Base-by-base conservation (phyloP, 1,140 invertebrate species). In the Bombus superbus region DNA sequence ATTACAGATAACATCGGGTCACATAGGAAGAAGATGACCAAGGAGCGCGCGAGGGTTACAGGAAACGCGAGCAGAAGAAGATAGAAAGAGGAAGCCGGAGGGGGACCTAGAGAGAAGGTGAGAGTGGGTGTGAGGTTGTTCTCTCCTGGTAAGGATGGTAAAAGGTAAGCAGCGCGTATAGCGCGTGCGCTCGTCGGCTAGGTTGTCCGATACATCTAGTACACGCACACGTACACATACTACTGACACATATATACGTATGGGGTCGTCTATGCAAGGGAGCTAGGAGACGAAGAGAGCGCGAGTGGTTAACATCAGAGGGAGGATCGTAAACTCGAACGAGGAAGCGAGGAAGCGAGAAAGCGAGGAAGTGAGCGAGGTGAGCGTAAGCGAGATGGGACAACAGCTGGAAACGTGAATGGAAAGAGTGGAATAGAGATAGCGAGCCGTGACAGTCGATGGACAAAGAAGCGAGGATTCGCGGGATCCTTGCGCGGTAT, bases 401-500 rank as follows among this genome's bases (percentile, higher is more conserved):
- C 15, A 25, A 57, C 40, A 28, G 76, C 22, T 53, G 68, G 64
- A 76, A 77, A 77, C 28, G 83, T 80, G 83, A 85, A 85, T 85
- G 77, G 83, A 15, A 38, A 38, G 57, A 72, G 83, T 40, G 83
- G 44, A 68, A 83, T 42, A 78, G 62, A 53, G 82, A 83, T 22
- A 64, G 76, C 53, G 22, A 22, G 15, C 68, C 32, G 76, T 40
- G 76, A 79, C 76, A 80, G 83, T 72, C 53, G 83, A 85, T 32
- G 68, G 83, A 80, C 40, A 62, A 72, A 71, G 83, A 85, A 11
- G 42, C 68, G 38, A 72, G 83, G 77, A 59, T 69, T 57, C 76
- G 53, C 69, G 82, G 22, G 83, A 85, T 85, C 83, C 83, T 85
- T 85, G 83, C 82, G 86, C 82, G 88, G 87, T 88, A 89, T 89